phyloP scores from a whole-genome alignment of 2,113 vertebrate genomes.

The Mirounga angustirostris region DNA sequence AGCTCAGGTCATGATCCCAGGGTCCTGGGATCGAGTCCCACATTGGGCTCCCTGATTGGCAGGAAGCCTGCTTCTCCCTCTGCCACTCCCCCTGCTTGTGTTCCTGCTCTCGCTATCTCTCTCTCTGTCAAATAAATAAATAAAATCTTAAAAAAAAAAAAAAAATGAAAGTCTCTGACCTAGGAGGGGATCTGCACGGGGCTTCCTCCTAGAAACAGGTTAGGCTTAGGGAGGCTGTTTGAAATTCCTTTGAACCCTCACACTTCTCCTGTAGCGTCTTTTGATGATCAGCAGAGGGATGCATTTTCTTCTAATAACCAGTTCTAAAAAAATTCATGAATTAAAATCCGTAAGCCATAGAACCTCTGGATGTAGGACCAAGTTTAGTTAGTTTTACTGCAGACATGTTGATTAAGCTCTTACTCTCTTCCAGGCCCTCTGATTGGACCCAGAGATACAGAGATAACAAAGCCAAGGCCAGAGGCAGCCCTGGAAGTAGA shows the following conservation, averaged over 20 bases:
- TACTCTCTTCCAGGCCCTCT: neutral
- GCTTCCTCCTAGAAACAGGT: neutral
- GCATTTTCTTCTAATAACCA: neutral
- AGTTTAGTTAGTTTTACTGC: neutral
- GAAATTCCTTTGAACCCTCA: neutral
- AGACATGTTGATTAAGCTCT: neutral
- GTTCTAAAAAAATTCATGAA: neutral
- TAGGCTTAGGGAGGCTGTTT: neutral
- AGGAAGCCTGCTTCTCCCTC: no score
- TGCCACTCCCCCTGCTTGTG: no score
- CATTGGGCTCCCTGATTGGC: no score
- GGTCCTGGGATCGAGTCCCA: no score
- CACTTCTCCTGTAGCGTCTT: neutral
- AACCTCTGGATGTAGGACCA: neutral
- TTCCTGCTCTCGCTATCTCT: no score
- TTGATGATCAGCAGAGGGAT: neutral
- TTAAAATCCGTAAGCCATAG: neutral
- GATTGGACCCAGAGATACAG: no score
- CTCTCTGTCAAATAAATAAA: no score
- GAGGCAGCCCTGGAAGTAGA: neutral
- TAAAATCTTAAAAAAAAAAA: no score
- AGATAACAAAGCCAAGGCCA: neutral
- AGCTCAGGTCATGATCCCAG: no score
- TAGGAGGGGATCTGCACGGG: neutral
- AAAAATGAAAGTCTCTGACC: neutral